Evolutionary conservation across 1,140 invertebrate species (phyloP), one percentile per base, ranked within the genome.

Genomic region (Sycobia sp.): DNA sequence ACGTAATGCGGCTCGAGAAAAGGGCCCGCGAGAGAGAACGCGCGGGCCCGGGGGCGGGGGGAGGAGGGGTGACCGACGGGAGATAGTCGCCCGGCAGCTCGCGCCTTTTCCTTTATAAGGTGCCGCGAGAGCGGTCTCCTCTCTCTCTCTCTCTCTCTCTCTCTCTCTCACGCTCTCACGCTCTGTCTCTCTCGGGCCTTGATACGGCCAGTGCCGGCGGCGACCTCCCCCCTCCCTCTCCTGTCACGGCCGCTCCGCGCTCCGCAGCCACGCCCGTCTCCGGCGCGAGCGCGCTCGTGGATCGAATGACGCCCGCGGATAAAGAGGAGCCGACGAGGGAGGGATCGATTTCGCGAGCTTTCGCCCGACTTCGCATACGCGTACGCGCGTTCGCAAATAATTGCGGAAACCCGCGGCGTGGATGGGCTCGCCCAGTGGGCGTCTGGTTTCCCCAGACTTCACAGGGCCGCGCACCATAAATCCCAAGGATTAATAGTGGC

Each of bases 1-100:
- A n/a, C n/a, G n/a, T n/a, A n/a, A n/a, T n/a, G n/a, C n/a, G n/a
- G n/a, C n/a, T n/a, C n/a, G n/a, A n/a, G n/a, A n/a, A n/a, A n/a
- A n/a, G n/a, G n/a, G n/a, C n/a, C n/a, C 67, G 67, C 62, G 68
- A 62, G 61, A 63, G 63, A 70, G 71, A 73, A 69, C 50, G 58
- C 62, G 18, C 29, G 38, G 41, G 41, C 50, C 46, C 32, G 23
- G 39, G 32, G 57, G 29, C 44, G 25, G 18, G 20, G 46, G n/a
- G 8, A 4, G 14, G 8, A 1, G 4, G 9, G 22, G n/a, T 25
- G 43, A 14, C 2, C 10, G 66, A 51, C 41, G 61, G 46, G 46
- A 10, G 8, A 2, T n/a, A n/a, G 11, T 54, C 57, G 44, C 43
- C 39, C 25, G 32, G 51, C 29, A 59, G 38, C 47, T 32, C 53